A percentile compares a stretch with the other conserved stretches of the same genome.
These are phyloP conservation scores for Drosophila vallismaia DNA, from an alignment of 2,888 invertebrate species.

Conservation along the genomic window DNA sequence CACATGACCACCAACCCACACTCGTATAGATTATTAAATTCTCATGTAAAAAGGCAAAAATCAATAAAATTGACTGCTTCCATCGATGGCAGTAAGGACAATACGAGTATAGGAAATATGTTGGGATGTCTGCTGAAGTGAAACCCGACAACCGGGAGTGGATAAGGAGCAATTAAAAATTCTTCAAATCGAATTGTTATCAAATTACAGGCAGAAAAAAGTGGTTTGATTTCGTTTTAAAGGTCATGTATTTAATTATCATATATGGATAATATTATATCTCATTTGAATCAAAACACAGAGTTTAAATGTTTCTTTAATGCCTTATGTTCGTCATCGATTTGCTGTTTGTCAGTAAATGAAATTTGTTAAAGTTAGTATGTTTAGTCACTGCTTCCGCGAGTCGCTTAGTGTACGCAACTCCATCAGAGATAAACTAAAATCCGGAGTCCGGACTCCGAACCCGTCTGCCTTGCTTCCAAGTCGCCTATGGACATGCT, in stretches of 20 bases:
- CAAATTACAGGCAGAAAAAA: slow-evolving; percentile 25
- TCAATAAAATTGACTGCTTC: slow-evolving; percentile 65
- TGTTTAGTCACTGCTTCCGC: slow-evolving; percentile 2
- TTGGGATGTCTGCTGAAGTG: slow-evolving; percentile 18
- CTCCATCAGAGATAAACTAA: slow-evolving; percentile 26
- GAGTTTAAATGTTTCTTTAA: background rate
- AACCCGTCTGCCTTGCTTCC: slow-evolving; percentile 19
- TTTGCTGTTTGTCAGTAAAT: background rate
- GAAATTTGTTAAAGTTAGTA: background rate
- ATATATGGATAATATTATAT: no score
- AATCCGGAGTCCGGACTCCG: slow-evolving; percentile 1
- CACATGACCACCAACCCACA: slow-evolving; percentile 3
- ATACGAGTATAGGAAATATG: slow-evolving; percentile 2
- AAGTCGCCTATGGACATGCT: slow-evolving; percentile 56
- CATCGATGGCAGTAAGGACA: background rate
- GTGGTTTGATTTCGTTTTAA: background rate
- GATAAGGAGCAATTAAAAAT: slow-evolving; percentile 38
- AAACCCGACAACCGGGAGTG: slow-evolving; percentile 17
- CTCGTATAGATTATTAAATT: slow-evolving; percentile 22
- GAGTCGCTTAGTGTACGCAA: slow-evolving; percentile 28
- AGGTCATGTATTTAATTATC: background rate
- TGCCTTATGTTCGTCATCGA: background rate
- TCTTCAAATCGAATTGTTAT: slow-evolving; percentile 32
- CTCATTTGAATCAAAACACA: no score
- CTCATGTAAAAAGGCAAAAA: slow-evolving; percentile 56